Base-by-base conservation (phyloP, 2,888 invertebrate species). In the Cotesia congregata region DNA sequence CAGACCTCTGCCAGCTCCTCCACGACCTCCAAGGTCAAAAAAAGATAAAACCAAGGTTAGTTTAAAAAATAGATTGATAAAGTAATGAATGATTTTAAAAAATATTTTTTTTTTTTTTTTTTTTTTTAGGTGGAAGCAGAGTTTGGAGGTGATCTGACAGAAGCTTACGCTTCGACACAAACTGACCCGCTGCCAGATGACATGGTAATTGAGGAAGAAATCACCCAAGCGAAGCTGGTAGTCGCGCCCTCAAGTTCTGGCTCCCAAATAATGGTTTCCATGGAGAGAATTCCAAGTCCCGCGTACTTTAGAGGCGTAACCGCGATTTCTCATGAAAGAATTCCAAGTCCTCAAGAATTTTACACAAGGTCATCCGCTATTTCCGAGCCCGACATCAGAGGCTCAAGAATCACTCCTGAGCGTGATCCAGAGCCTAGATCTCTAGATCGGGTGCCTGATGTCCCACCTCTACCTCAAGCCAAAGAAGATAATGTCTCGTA, bases 171-270 rank as follows among this genome's bases (percentile, higher is more conserved):
- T 5, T 95, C 95, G 0, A 95, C 95, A 0, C 96, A 96, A 90
- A 96, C 96, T 0, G 96, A 96, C 89, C 95, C 96, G 0, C 88
- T 96, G 65, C 95, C 95, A 0, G 95, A 95, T 83, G 95, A 95
- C 83, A 93, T 94, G 79, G 83, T 89, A 0, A 89, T 89, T 74
- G 89, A 89, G 75, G 88, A 88, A 65, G 89, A 89, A 74, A 80
- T 89, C 20, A 89, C 87, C 0, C 86, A 87, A 59, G 89, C 87
- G 0, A 89, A 88, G n/a, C 81, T 89, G 6, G 79, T 89, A 0
- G 85, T 89, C 38, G 76, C 88, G 0, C 88, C 88, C 0, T 88
- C 89, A 0, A 82, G 83, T 41, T 85, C 86, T 0, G 89, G 89
- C 0, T 89, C 89, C 0, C 89, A 88, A 69, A 83, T 89, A 20